phyloP scores from a whole-genome alignment of 2,113 vertebrate species.

The Chloebia gouldiae region DNA sequence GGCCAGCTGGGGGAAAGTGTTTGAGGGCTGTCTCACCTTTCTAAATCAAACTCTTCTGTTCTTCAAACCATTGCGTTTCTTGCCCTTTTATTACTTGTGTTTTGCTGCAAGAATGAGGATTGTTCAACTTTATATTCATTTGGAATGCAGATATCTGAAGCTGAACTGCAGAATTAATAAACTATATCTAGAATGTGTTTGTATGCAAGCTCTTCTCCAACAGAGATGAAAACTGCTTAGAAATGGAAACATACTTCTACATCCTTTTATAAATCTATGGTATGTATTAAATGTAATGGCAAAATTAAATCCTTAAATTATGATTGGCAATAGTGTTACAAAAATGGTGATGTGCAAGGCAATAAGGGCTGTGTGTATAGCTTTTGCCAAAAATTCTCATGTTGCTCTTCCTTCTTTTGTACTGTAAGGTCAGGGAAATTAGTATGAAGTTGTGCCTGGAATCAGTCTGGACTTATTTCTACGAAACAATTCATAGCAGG shows the following conservation, averaged over 20 bases:
- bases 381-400: background rate
- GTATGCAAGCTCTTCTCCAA: background rate
- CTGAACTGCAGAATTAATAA: background rate
- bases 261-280: background rate
- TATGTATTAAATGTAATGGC: background rate
- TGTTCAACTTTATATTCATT: background rate
- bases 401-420: background rate
- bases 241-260: background rate
- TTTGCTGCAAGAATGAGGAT: background rate
- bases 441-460: background rate
- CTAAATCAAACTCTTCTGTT: background rate
- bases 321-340: background rate
- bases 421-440: background rate
- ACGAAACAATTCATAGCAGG: background rate
- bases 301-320: background rate
- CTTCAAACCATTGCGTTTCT: background rate
- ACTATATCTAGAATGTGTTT: background rate
- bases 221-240: background rate
- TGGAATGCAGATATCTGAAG: background rate
- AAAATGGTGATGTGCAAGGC: background rate
- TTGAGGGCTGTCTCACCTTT: background rate
- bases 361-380: background rate
- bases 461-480: background rate
- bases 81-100: background rate
- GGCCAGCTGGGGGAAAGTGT: background rate